Percentiles rank a stretch among this genome's conserved stretches.
Conservation (phyloP, 2,797 vertebrate species). For the Hydrocynus forskahlii region DNA sequence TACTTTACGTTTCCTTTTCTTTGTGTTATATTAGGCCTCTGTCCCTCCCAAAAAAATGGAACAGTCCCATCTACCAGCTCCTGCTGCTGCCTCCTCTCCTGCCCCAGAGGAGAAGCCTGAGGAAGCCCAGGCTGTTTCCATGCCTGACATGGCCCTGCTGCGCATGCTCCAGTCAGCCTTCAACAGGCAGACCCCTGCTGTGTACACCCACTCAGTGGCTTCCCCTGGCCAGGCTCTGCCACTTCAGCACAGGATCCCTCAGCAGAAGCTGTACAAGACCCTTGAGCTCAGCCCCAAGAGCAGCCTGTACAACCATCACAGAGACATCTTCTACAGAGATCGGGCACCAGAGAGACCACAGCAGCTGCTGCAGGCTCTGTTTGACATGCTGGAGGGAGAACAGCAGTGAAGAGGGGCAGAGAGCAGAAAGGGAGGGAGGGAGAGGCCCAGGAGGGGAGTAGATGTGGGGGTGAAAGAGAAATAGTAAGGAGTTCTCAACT, state of each 20-base stretch:
- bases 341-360: conserved; percentile 94
- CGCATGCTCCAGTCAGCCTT: conserved; percentile 89
- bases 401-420: conserved; percentile 71
- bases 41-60: conserved; percentile 64
- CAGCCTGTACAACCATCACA: conserved; percentile 88
- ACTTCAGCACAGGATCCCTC: conserved; percentile 67
- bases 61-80: conserved; percentile 52
- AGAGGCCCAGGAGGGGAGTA: conserved; percentile 1
- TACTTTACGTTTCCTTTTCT: conserved; percentile 18
- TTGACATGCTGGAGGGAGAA: conserved; percentile 85
- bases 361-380: conserved; percentile 89
- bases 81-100: conserved; percentile 56
- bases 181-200: conserved; percentile 74
- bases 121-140: conserved; percentile 54
- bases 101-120: conserved; percentile 61
- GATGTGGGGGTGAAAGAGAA: not conserved
- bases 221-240: conserved; percentile 37
- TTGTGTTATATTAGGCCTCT: conserved; percentile 72
- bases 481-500: conserved; percentile 33
- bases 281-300: conserved; percentile 87
- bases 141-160: conserved; percentile 80
- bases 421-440: conserved; percentile 11
- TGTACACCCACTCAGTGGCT: conserved; percentile 46
- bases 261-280: conserved; percentile 87
- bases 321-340: conserved; percentile 88